These are phyloP conservation scores for Ichneumoninae sp. DNA, from an alignment of 2,888 invertebrate species.

Conservation along the genomic window DNA sequence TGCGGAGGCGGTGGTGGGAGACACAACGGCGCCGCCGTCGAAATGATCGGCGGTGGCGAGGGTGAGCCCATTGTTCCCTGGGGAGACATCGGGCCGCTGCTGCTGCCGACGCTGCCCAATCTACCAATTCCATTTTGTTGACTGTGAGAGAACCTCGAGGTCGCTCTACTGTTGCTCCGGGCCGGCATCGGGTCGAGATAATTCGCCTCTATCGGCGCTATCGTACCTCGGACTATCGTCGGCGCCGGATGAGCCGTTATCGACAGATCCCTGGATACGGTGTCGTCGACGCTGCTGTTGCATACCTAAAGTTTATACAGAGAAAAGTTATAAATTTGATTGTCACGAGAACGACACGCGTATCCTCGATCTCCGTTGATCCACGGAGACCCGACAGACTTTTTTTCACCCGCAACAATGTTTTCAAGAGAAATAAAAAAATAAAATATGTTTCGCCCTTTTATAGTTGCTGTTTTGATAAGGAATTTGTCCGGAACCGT, in stretches of 20 bases:
- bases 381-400: background rate
- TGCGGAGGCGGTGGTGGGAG: constrained; percentile 76
- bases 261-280: constrained; percentile 82
- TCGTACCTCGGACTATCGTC: constrained; percentile 83
- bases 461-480: too few species aligned
- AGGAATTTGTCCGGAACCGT: too few species aligned
- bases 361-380: too few species aligned
- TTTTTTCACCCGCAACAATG: background rate
- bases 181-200: constrained; percentile 85
- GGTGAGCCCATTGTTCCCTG: constrained; percentile 83
- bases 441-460: too few species aligned
- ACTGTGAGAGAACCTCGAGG: constrained; percentile 76
- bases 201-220: constrained; percentile 83
- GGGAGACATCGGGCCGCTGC: constrained; percentile 83
- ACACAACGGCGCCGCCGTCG: constrained; percentile 71
- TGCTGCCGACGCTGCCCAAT: constrained; percentile 83
- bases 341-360: background rate
- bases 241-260: constrained; percentile 81
- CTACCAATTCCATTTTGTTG: constrained; percentile 81
- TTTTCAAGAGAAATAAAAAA: too few species aligned
- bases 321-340: background rate
- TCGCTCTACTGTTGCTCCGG: constrained; percentile 75
- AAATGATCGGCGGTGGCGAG: constrained; percentile 80
- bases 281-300: constrained; percentile 81
- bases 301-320: constrained; percentile 74